Conservation (phyloP, 1,140 invertebrate species). For the Elysia chlorotica region DNA sequence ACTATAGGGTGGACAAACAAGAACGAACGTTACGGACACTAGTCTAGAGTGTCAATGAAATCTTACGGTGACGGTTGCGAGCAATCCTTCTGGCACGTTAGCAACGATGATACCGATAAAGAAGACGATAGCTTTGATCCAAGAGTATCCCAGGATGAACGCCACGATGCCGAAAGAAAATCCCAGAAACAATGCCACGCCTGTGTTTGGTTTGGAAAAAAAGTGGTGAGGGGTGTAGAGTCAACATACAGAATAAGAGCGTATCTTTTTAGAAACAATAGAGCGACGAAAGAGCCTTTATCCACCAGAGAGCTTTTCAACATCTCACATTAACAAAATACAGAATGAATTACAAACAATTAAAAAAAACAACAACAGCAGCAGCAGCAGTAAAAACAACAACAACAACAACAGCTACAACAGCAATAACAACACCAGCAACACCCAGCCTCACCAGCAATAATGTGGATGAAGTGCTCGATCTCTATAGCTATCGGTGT, state of each 20-base stretch:
- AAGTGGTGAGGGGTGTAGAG: not conserved
- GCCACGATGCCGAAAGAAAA: constrained; percentile 97
- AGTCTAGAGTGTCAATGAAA: too few species aligned
- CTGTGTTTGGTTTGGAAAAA: not conserved
- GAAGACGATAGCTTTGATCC: constrained; percentile 73
- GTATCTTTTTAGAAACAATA: too few species aligned
- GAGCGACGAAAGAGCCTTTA: not conserved
- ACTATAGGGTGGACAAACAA: too few species aligned
- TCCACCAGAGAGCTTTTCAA: not conserved
- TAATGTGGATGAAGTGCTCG: constrained; percentile 98
- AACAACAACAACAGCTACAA: too few species aligned
- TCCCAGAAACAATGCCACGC: constrained; percentile 96
- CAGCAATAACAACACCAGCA: too few species aligned
- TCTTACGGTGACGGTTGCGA: constrained; percentile 96
- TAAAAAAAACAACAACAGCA: too few species aligned
- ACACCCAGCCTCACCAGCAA: too few species aligned
- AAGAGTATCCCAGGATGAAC: constrained; percentile 95
- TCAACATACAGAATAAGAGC: too few species aligned
- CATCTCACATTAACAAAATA: not conserved
- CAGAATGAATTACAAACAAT: too few species aligned
- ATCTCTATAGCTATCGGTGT: constrained; percentile 99
- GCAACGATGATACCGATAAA: constrained; percentile 98
- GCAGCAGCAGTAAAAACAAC: too few species aligned
- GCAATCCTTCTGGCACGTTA: constrained; percentile 96
- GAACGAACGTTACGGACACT: too few species aligned